Conservation (phyloP, 2,888 invertebrate species). For the Xestia sexstrigata region DNA sequence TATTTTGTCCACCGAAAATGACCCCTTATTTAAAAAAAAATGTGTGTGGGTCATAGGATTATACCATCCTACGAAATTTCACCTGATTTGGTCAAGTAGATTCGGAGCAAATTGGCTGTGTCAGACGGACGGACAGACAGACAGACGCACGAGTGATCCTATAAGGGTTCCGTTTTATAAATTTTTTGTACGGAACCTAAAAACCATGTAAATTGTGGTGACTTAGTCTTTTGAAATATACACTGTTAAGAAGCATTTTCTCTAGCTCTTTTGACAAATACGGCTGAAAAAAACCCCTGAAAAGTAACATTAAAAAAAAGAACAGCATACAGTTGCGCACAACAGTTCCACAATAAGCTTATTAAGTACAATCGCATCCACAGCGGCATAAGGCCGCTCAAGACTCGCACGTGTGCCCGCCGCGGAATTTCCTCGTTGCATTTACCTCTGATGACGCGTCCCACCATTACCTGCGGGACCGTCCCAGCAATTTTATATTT, state of each 20-base stretch:
- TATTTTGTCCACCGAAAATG: no score
- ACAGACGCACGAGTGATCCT: no score
- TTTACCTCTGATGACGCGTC: slow-evolving; percentile 79
- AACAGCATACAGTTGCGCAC: slow-evolving; percentile 24
- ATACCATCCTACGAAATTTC: no score
- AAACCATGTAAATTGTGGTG: background rate
- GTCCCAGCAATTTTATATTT: slow-evolving; percentile 74
- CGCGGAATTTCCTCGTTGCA: slow-evolving; percentile 78
- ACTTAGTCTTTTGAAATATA: background rate
- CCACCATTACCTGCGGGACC: slow-evolving; percentile 69
- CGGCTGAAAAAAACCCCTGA: background rate
- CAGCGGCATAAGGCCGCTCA: slow-evolving; percentile 59
- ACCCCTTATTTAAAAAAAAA: no score
- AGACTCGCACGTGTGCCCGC: slow-evolving; percentile 73
- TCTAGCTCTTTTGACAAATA: background rate
- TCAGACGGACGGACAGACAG: no score
- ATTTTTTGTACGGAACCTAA: no score
- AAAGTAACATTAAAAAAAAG: slow-evolving; percentile 11
- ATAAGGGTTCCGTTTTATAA: no score
- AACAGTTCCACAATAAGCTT: slow-evolving; percentile 54
- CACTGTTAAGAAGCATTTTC: background rate
- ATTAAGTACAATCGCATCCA: slow-evolving; percentile 63
- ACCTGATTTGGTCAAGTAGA: no score
- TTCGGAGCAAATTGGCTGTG: no score
- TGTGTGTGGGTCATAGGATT: no score